phyloP scores from a whole-genome alignment of 2,888 invertebrate species.

The Troides helena region DNA sequence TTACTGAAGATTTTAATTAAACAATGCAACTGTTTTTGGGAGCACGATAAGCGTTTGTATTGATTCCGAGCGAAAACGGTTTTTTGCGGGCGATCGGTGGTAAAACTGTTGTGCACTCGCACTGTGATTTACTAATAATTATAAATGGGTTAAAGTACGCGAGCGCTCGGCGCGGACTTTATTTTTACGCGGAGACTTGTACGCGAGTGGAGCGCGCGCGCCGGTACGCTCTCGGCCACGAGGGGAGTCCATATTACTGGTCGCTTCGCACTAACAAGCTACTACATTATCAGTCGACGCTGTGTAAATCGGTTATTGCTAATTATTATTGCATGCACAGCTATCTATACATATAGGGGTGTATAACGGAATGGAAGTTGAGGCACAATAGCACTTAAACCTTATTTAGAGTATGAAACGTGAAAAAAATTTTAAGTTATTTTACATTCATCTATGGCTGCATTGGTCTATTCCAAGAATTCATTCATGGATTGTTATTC shows the following conservation, averaged over 20 bases:
- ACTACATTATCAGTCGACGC: constrained; percentile 64
- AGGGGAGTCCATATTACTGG: constrained; percentile 61
- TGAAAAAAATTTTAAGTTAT: constrained; percentile 44
- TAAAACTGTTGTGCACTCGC: constrained; percentile 73
- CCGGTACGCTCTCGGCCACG: constrained; percentile 51
- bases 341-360: constrained; percentile 60
- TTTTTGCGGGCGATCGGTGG: constrained; percentile 69
- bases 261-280: constrained; percentile 54
- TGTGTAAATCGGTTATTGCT: constrained; percentile 64
- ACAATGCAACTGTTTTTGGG: constrained; percentile 54
- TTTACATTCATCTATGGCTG: not conserved
- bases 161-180: constrained; percentile 74
- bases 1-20: constrained; percentile 48
- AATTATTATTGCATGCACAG: constrained; percentile 72
- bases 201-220: constrained; percentile 71
- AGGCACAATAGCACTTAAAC: constrained; percentile 59
- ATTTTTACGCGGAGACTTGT: constrained; percentile 78
- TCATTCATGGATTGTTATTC: not conserved
- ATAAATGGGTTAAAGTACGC: constrained; percentile 78
- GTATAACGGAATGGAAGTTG: constrained; percentile 66
- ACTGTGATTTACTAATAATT: constrained; percentile 79
- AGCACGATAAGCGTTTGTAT: constrained; percentile 51
- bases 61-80: constrained; percentile 58
- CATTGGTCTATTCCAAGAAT: not conserved
- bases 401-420: constrained; percentile 52